phyloP scores from a whole-genome alignment of 2,888 invertebrate species.

The Pegoplata infirma region DNA sequence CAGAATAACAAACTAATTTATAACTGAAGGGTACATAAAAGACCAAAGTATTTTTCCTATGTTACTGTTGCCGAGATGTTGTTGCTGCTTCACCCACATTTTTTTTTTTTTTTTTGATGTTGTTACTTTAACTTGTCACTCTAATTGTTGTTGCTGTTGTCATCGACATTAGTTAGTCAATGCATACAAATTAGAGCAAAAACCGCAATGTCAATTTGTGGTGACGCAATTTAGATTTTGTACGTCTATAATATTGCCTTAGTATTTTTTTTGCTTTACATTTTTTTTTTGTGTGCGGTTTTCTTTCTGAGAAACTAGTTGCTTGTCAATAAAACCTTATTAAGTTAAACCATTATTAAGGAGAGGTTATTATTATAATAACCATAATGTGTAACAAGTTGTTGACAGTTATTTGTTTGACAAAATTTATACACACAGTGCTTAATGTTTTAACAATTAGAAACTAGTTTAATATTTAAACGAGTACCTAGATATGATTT shows the following conservation, averaged over 20 bases:
- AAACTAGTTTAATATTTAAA: conserved; percentile 12
- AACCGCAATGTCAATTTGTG: conserved; percentile 62
- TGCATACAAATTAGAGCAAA: conserved; percentile 63
- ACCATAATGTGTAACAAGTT: conserved; percentile 34
- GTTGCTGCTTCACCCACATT: conserved; percentile 57
- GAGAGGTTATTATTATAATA: conserved; percentile 23
- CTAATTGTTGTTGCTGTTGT: conserved; percentile 37
- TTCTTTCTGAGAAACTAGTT: conserved; percentile 47
- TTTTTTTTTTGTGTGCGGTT: conserved; percentile 35
- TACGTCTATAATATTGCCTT: background rate
- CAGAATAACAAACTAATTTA: too few species aligned
- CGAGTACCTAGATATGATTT: background rate
- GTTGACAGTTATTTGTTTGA: conserved; percentile 42
- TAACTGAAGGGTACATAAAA: too few species aligned
- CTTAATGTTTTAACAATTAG: background rate
- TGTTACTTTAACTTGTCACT: conserved; percentile 40
- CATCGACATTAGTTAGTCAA: conserved; percentile 27
- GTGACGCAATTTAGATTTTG: conserved; percentile 56
- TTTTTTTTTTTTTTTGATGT: conserved; percentile 25
- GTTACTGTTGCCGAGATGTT: background rate
- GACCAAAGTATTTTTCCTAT: conserved; percentile 2
- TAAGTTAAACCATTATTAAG: conserved; percentile 42
- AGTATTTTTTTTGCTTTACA: conserved; percentile 12
- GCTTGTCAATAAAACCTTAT: conserved; percentile 40
- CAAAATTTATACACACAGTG: conserved; percentile 7